Evolutionary conservation across 2,113 vertebrate species (phyloP).

Genomic region (Perca fluviatilis): DNA sequence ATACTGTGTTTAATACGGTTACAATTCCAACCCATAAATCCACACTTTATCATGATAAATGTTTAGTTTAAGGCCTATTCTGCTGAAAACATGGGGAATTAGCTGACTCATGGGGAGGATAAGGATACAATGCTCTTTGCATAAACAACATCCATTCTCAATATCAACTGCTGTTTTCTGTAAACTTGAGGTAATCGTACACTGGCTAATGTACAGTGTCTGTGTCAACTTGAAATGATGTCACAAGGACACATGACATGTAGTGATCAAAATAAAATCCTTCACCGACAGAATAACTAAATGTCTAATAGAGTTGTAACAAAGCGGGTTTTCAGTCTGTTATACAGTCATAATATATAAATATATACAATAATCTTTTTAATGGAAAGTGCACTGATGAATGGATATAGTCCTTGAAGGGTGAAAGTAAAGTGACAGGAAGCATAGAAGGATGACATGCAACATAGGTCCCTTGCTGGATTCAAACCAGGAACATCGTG

Average conservation of each 20-base stretch:
- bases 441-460: not conserved
- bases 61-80: not conserved
- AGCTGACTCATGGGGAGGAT: not conserved
- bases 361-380: not conserved
- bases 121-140: not conserved
- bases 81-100: not conserved
- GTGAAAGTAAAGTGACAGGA: not conserved
- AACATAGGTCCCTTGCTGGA: not conserved
- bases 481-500: not conserved
- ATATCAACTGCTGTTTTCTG: not conserved
- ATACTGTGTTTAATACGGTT: not conserved
- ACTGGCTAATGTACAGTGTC: not conserved
- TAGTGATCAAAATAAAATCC: not conserved
- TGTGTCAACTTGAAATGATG: not conserved
- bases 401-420: not conserved
- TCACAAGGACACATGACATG: not conserved
- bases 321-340: not conserved
- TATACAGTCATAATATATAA: not conserved
- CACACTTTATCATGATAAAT: not conserved
- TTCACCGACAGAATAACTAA: not conserved
- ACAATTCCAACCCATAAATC: not conserved
- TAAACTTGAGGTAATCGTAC: not conserved
- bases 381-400: not conserved
- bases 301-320: not conserved
- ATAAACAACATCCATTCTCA: not conserved